Base-by-base conservation (phyloP, 2,113 vertebrate genomes). In the Brachyistius frenatus region DNA sequence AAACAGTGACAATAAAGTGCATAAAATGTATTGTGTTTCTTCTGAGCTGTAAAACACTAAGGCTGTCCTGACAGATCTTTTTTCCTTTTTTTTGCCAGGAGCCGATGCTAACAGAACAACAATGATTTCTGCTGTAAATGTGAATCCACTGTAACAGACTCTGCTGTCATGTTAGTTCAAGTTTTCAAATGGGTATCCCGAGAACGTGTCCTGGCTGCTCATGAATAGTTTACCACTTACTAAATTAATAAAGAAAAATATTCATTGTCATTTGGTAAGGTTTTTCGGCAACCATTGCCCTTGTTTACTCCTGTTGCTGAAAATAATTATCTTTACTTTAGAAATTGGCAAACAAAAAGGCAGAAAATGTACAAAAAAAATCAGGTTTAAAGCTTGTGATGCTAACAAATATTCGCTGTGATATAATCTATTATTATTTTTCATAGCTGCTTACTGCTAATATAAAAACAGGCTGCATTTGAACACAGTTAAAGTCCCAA, bases 31-130 rank as follows among this genome's bases (percentile, higher is more conserved):
- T 78, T 72, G 52, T 68, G 49, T 80, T 85, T 85, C 74, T 75
- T 88, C 75, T 78, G 61, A 86, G 83, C 83, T 67, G 80, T 53
- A 76, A 83, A 83, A 69, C 67, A 62, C 50, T 32, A 85, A 68
- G 87, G 66, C 74, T 65, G 76, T 77, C 35, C 71, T 76, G 85
- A 86, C 84, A 80, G 58, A 71, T 77, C 55, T 23, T 23, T 23
- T 23, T 23, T 23, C 23, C 23, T 46, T 54, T 66, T 35, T 65
- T 73, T 76, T 2, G 76, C 85, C 76, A 57, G 63, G 31, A 82
- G 83, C 85, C 46, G 47, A 46, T 49, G 65, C 62, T 71, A 75
- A 85, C 32, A 76, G 32, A 64, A 70, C 65, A 83, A 74, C 23
- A 65, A 86, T 65, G 76, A 61, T 80, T 60, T 76, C 52, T 66